phyloP scores from a whole-genome alignment of 2,797 vertebrate species.

The Smutsia temminckii region DNA sequence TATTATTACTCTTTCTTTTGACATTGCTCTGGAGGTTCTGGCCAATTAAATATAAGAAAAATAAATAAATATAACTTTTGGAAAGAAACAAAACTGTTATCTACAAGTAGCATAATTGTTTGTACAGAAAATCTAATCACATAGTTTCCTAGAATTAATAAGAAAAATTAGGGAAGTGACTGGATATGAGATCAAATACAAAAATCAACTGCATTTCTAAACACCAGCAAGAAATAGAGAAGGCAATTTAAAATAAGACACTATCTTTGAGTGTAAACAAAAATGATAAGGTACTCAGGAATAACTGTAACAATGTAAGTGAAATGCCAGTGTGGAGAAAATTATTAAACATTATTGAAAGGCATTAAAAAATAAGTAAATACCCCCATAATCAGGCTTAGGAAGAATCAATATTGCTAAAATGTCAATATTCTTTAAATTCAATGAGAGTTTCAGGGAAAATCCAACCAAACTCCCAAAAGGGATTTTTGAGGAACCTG shows the following conservation, averaged over 20 bases:
- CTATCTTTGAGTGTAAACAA: background rate
- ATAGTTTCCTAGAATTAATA: background rate
- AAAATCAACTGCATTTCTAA: constrained; percentile 23
- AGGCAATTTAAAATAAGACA: background rate
- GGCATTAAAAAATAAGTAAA: constrained; percentile 45
- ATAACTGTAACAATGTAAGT: background rate
- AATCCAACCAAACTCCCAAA: constrained; percentile 56
- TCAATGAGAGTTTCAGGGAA: constrained; percentile 50
- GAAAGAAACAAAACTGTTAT: background rate
- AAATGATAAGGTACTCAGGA: background rate
- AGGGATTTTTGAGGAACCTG: constrained; percentile 31
- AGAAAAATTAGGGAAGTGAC: constrained; percentile 1
- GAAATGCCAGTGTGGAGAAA: constrained; percentile 30
- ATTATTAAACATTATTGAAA: constrained; percentile 30
- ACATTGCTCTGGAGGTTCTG: background rate
- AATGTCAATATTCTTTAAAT: constrained; percentile 59
- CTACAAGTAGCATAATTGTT: background rate
- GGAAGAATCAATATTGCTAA: constrained; percentile 45
- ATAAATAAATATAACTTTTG: constrained; percentile 25
- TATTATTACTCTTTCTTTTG: background rate
- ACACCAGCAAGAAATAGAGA: background rate
- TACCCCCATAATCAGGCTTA: background rate
- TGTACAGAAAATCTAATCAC: background rate
- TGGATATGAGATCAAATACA: background rate
- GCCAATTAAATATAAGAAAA: background rate